Base-by-base conservation (phyloP, 2,113 vertebrate species). In the Dicrurus megarhynchus region DNA sequence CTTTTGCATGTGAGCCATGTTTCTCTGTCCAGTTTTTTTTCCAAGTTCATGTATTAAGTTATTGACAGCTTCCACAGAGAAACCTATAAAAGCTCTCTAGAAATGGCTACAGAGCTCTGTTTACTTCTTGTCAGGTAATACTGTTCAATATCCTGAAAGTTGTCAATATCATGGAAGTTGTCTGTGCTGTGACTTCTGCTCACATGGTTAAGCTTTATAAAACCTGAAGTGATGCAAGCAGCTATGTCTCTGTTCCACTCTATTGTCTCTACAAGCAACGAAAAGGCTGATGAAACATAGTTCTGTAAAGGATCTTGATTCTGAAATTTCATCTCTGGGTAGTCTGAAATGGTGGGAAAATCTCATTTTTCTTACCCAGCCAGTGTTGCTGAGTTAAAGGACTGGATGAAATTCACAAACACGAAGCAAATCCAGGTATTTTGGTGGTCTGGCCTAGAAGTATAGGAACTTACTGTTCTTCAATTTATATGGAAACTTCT, bases 311-410 rank as follows among this genome's bases (percentile, higher is more conserved):
- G 42, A 41, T 84, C 28, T 84, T 70, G 27, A 61, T 59, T 85
- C 30, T 75, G 56, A 52, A 70, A 35, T 79, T 63, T 59, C 27
- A 3, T 63, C 32, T 76, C 23, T 77, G 3, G 0, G 3, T 80
- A 77, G 30, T 55, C 44, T 76, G 65, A 93, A 90, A 19, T 69
- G 15, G 27, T 92, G 28, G 27, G 35, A 41, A 60, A 80, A 46
- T 52, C 5, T 85, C 0, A 3, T 41, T 92, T 90, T 81, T 78
- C 44, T 87, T 86, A 42, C 13, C 11, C 0, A 0, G 21, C 2
- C 71, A 53, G 10, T 69, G 37, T 68, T 84, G 33, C 59, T 74
- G 50, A 77, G 9, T 47, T 77, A 35, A 77, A 80, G 27, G 59
- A 89, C 37, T 65, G 13, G 16, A 61, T 71, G 61, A 39, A 75